Base-by-base conservation (phyloP, 2,888 invertebrate genomes). In the Trisateles emortualis region DNA sequence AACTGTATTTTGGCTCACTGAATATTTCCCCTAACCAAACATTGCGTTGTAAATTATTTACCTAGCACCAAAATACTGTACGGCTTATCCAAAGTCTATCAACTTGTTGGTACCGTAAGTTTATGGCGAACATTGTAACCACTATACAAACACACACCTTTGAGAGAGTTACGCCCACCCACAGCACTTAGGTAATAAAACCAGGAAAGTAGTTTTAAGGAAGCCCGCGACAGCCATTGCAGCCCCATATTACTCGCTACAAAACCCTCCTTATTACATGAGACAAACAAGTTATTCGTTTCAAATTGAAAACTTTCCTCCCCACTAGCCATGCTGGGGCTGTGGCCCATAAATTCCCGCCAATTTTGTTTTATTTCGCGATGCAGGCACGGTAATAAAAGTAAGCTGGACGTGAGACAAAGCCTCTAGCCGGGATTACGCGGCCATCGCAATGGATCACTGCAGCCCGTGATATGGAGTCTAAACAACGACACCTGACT, bases 281-380 rank as follows among this genome's bases (percentile, higher is more conserved):
- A 86, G 86, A 90, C 91, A 91, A 91, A 91, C 91, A 91, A 89
- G 88, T 92, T 90, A 92, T 92, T 89, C 90, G 90, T 91, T 92
- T 91, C 91, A 90, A 91, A 92, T 92, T 92, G 92, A 92, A 92
- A 92, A 91, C 88, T 92, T 90, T 90, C 89, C 89, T 86, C 91
- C 90, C 90, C 89, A 90, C 90, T 90, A 87, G 89, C 88, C 87
- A 82, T 84, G 81, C 77, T 82, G 83, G 83, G 89, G 83, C 86
- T 85, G 87, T 80, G 87, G 87, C 81, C 86, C 88, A 91, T 92
- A 92, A 92, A 92, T 92, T 92, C 89, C 87, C 86, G 90, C 87
- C 92, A 92, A 92, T 92, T 92, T 92, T 92, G 92, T 92, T 92
- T 92, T 92, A 92, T 91, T 92, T 90, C 87, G 83, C 82, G 84